Conservation (phyloP, 2,113 vertebrate genomes). For the Peromyscus polionotus region DNA sequence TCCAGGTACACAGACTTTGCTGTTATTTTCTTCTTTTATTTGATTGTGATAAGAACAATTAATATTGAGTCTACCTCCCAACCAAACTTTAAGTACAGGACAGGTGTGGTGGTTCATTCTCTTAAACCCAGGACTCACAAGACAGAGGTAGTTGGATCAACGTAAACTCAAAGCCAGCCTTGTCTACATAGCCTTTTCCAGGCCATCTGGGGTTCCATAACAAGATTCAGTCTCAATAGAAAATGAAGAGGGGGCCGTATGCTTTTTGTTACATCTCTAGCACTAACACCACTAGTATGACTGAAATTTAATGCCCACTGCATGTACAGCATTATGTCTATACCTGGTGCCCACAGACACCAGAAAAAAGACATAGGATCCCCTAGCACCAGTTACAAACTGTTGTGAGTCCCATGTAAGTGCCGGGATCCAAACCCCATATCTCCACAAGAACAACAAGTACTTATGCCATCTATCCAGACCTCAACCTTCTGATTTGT, state of each 20-base stretch:
- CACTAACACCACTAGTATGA: background rate
- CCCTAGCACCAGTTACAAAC: no score
- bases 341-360: background rate
- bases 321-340: background rate
- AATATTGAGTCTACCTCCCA: background rate
- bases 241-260: background rate
- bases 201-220: background rate
- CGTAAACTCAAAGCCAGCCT: background rate
- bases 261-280: background rate
- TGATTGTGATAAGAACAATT: background rate
- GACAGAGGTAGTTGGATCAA: background rate
- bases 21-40: background rate
- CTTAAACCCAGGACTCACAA: background rate
- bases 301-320: background rate
- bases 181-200: background rate
- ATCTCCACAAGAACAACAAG: no score
- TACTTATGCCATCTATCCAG: background rate
- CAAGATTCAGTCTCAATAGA: background rate
- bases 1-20: background rate
- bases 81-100: background rate
- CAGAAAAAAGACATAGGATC: background rate
- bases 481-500: slow-evolving; percentile 13
- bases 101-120: background rate
- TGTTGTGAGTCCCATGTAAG: no score
- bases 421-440: background rate